Conservation (phyloP, 2,113 vertebrate species). For the Tupaia chinensis region DNA sequence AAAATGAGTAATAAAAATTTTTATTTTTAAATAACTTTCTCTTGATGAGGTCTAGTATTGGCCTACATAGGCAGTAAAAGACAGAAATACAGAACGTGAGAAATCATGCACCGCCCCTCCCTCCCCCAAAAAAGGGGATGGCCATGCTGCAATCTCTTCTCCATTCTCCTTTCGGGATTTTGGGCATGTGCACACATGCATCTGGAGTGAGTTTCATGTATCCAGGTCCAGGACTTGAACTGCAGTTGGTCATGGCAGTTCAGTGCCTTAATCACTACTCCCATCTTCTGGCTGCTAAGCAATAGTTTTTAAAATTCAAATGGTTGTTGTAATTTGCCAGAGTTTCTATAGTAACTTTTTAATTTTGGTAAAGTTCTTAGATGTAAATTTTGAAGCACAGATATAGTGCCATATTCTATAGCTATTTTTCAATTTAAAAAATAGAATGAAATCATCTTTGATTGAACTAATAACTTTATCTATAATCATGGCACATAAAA, state of each 20-base stretch:
- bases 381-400: background rate
- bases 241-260: no score
- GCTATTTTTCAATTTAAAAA: background rate
- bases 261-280: no score
- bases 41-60: background rate
- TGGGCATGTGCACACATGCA: no score
- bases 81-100: no score
- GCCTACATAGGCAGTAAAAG: background rate
- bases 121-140: no score
- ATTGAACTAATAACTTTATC: background rate
- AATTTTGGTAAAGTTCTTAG: background rate
- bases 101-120: no score
- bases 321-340: no score
- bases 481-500: background rate
- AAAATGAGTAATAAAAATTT: background rate
- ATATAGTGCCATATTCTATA: background rate
- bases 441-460: background rate
- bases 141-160: no score
- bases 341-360: background rate
- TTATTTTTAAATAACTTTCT: background rate
- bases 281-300: background rate
- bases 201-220: no score
- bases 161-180: no score
- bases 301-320: no score
- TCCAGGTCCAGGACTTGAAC: no score